Conservation (phyloP, 2,888 invertebrate species). For the Syritta pipiens region DNA sequence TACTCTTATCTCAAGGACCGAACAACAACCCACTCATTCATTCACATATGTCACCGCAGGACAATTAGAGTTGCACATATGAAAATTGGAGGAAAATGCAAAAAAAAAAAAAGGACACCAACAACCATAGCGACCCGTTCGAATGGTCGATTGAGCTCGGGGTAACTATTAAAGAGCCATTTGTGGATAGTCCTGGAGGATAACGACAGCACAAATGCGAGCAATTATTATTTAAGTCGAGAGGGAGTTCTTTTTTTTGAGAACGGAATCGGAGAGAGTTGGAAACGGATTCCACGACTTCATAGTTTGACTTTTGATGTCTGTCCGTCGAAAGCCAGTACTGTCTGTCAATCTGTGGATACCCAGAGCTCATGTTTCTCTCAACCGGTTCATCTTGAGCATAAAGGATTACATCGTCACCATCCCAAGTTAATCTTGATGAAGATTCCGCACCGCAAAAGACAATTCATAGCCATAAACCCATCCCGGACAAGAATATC, state of each 20-base stretch:
- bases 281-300: no score
- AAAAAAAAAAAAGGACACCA: slow-evolving; percentile 30
- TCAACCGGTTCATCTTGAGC: no score
- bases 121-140: not conserved
- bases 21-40: slow-evolving; percentile 47
- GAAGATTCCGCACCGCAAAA: no score
- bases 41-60: slow-evolving; percentile 59
- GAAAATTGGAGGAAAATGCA: slow-evolving; percentile 19
- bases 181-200: slow-evolving; percentile 17
- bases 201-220: slow-evolving; percentile 7
- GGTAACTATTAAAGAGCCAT: slow-evolving; percentile 55
- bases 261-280: no score
- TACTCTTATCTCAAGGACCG: slow-evolving; percentile 60
- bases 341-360: no score
- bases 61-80: slow-evolving; percentile 48
- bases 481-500: no score
- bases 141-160: slow-evolving; percentile 51
- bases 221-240: slow-evolving; percentile 14
- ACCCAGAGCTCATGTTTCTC: no score
- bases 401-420: no score
- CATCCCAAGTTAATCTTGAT: no score
- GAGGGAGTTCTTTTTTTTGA: not conserved
- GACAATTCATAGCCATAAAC: no score
- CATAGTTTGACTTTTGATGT: no score
- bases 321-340: no score